Evolutionary conservation across 2,113 vertebrate species (phyloP), one percentile per base, ranked within the genome.

Genomic region (Lophochroa leadbeateri): DNA sequence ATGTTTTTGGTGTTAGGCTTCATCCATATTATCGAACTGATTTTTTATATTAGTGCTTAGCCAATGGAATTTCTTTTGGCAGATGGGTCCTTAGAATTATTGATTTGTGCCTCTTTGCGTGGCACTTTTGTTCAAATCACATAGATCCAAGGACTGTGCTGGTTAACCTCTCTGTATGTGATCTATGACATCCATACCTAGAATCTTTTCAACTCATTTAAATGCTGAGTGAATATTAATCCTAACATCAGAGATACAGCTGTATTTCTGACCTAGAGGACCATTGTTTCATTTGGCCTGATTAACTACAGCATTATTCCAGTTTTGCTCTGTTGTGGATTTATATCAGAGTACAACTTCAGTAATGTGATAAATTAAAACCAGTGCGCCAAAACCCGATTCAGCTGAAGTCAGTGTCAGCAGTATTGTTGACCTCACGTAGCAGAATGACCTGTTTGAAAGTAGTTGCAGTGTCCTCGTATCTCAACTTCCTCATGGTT

Each of bases 361-460:
- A 72, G 52, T 69, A 92, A 95, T 16, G 39, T 49, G 41, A 82
- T 89, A 93, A 96, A 95, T 94, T 91, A 92, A 94, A 95, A 84
- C 12, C 69, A 79, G 57, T 21, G 9, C 0, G 0, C 69, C 94
- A 93, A 92, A 88, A 63, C 61, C 77, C 86, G 88, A 52, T 68
- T 96, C 92, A 88, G 70, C 68, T 89, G 65, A 86, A 82, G 90
- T 82, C 58, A 41, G 69, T 25, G 46, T 64, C 72, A 87, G 57
- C 70, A 84, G 41, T 27, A 49, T 49, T 89, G 28, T 55, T 89
- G 92, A 88, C 68, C 72, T 92, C 90, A 92, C 3, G 0, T 81
- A 88, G 61, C 74, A 68, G 80, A 78, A 17, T 85, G 77, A 74
- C 80, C 86, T 86, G 41, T 46, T 79, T 82, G 67, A 88, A 91